A percentile compares a stretch with the other conserved stretches of the same genome.
Conservation (phyloP, 2,113 vertebrate genomes). For the Azemiops feae region DNA sequence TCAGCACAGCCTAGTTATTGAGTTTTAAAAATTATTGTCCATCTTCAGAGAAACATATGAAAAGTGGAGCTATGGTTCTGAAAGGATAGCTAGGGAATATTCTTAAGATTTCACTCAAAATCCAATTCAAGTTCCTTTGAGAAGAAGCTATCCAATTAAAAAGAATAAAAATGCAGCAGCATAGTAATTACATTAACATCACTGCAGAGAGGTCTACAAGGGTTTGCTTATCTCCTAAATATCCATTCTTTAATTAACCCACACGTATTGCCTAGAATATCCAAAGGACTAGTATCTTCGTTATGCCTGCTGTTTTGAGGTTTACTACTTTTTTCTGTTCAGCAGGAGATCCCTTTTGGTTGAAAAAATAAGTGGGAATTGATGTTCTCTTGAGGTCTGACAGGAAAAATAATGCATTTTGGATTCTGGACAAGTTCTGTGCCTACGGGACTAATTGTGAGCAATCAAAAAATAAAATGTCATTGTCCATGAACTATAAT, state of each 20-base stretch:
- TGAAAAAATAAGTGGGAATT: constrained; percentile 57
- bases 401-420: constrained; percentile 58
- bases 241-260: not conserved
- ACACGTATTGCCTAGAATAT: constrained; percentile 21
- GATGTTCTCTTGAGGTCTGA: constrained; percentile 53
- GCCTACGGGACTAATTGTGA: constrained; percentile 45
- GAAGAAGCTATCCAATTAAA: not conserved
- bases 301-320: constrained; percentile 24
- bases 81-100: not conserved
- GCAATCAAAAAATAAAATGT: constrained; percentile 56
- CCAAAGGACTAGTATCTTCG: constrained; percentile 34
- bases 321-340: constrained; percentile 39
- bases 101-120: not conserved
- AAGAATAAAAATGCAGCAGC: not conserved
- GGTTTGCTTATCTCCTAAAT: constrained; percentile 24
- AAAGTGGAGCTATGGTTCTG: not conserved
- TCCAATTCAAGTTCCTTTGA: not conserved
- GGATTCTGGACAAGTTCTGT: constrained; percentile 47
- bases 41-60: not conserved
- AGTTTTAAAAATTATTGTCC: not conserved
- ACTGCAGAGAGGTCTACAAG: not conserved
- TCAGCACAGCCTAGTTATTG: not conserved
- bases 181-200: not conserved
- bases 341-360: constrained; percentile 31
- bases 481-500: constrained; percentile 46